Base-by-base conservation (phyloP, 2,888 invertebrate genomes). In the Calephelis perditalis region DNA sequence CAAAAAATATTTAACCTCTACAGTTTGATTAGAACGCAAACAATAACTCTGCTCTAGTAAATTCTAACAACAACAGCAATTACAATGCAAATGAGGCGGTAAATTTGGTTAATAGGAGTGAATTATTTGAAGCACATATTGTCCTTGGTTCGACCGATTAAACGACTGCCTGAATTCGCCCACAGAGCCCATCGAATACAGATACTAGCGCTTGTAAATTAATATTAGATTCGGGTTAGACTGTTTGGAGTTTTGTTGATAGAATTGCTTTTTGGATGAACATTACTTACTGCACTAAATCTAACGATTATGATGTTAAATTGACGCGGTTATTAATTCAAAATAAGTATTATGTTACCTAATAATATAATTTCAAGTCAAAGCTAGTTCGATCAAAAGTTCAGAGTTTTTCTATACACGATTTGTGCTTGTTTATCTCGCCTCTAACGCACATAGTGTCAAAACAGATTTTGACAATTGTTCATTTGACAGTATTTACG, bases 41-140 rank as follows among this genome's bases (percentile, higher is more conserved):
- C 52, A 52, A 35, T 52, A 52, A 52, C 26, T 52, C 52, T 26
- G 11, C 52, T 26, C 52, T 52, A 52, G 52, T 52, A 52, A 52
- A 52, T 52, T 52, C 52, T 52, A 52, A 52, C 56, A 59, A 64
- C 62, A 62, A 61, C 57, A 64, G 61, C 61, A 62, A 64, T 65
- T 68, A 67, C 61, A 60, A 60, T 67, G 58, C 65, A 67, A 67
- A 68, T 68, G 67, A 68, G 65, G 63, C 65, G 55, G 62, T 68
- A 67, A 65, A 68, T 68, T 62, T 54, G 15, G 64, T 57, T 63
- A 61, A 63, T 65, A 57, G 58, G 45, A 56, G 59, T 46, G 56
- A 63, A 67, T 62, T 66, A 67, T 62, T 67, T 61, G 57, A 59
- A 56, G 62, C 63, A 60, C 56, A 56, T 36, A 56, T 37, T 56